phyloP scores from a whole-genome alignment of 1,140 invertebrate genomes.

The Conopomorpha cramerella region DNA sequence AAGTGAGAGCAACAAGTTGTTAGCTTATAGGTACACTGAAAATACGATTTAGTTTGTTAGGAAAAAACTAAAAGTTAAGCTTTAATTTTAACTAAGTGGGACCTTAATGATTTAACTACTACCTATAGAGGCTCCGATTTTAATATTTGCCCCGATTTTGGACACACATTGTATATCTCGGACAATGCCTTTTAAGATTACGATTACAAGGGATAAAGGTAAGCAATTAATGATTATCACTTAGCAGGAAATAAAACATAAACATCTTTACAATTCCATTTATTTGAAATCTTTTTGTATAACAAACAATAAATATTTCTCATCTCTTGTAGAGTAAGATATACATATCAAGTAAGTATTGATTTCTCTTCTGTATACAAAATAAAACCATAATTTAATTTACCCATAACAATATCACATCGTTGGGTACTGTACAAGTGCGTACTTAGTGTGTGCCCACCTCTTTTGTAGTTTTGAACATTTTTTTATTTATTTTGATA shows the following conservation, averaged over 20 bases:
- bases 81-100: too few relatives aligned
- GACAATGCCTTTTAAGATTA: not conserved
- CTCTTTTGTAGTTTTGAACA: too few relatives aligned
- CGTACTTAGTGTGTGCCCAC: too few relatives aligned
- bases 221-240: constrained; percentile 6
- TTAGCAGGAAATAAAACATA: constrained; percentile 6
- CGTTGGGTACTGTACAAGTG: constrained; percentile 37
- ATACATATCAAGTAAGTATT: constrained; percentile 28
- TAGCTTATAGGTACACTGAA: too few relatives aligned
- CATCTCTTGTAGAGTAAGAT: constrained; percentile 35
- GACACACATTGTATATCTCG: too few relatives aligned
- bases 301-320: constrained; percentile 58
- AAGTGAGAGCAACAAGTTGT: too few relatives aligned
- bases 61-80: too few relatives aligned
- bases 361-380: constrained; percentile 47
- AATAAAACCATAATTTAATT: constrained; percentile 43
- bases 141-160: too few relatives aligned
- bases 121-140: too few relatives aligned
- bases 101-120: too few relatives aligned
- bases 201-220: not conserved
- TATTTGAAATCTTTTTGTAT: constrained; percentile 42
- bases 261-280: constrained; percentile 48
- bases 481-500: too few relatives aligned
- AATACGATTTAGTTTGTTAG: too few relatives aligned
- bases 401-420: constrained; percentile 54